Evolutionary conservation across 2,113 vertebrate species (phyloP).

Genomic region (Scalopus aquaticus): DNA sequence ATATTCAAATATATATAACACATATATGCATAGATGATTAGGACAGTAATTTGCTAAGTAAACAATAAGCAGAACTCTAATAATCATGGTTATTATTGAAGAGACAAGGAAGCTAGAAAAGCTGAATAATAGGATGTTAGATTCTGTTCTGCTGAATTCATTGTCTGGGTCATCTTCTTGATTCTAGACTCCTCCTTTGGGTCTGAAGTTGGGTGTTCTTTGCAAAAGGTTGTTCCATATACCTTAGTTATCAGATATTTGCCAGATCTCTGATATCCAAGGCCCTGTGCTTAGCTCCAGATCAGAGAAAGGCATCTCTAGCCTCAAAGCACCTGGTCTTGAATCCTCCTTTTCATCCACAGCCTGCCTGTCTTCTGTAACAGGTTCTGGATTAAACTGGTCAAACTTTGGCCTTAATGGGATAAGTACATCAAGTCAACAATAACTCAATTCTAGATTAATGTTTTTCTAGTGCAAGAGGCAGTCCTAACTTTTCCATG

Average conservation of each 20-base stretch:
- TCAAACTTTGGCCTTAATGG: neutral
- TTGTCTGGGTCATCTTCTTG: neutral
- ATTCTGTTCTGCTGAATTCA: neutral
- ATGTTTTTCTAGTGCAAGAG: neutral
- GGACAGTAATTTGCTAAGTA: neutral
- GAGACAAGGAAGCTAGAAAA: neutral
- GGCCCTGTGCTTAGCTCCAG: neutral
- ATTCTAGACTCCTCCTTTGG: neutral
- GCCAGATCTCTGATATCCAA: neutral
- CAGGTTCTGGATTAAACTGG: neutral
- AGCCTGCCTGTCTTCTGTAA: neutral
- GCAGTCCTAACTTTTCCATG: neutral
- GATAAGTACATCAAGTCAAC: neutral
- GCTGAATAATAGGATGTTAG: neutral
- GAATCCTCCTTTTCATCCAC: neutral
- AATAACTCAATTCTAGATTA: neutral
- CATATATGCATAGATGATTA: neutral
- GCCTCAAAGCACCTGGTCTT: neutral
- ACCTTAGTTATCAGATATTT: neutral
- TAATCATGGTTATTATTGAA: neutral
- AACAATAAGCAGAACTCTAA: neutral
- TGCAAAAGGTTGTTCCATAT: neutral
- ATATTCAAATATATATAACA: neutral
- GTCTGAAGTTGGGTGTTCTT: neutral
- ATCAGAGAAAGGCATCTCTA: neutral